Percentiles rank a stretch among this genome's conserved stretches.
These are phyloP conservation scores for Harpagifer antarcticus DNA, from an alignment of 2,797 vertebrate genomes.

Conservation along the genomic window DNA sequence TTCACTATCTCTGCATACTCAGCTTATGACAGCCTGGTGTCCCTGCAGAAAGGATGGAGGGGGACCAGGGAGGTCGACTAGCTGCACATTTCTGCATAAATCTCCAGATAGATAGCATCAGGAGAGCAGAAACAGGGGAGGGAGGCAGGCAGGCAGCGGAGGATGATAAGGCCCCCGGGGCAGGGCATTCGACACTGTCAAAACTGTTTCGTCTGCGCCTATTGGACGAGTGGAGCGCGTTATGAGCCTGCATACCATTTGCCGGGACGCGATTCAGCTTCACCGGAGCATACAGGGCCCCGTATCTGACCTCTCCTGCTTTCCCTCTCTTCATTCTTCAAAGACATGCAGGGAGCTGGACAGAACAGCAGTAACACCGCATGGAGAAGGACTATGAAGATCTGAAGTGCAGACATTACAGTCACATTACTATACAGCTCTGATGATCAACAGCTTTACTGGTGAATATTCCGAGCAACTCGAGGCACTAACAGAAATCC, in stretches of 20 bases:
- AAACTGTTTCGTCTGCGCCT: slow-evolving; percentile 79
- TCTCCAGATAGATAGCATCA: slow-evolving; percentile 82
- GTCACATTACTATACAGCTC: slow-evolving; percentile 17
- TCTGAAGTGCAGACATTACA: slow-evolving; percentile 32
- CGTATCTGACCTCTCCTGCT: slow-evolving; percentile 70
- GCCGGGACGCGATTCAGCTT: slow-evolving; percentile 74
- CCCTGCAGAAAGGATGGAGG: slow-evolving; percentile 81
- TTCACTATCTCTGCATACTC: slow-evolving; percentile 79
- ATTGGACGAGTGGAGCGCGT: slow-evolving; percentile 80
- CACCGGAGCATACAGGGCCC: slow-evolving; percentile 76
- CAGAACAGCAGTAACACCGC: slow-evolving; percentile 49
- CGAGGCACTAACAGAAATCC: slow-evolving; percentile 4
- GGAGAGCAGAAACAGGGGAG: slow-evolving; percentile 74
- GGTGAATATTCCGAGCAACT: slow-evolving; percentile 16
- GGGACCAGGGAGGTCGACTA: slow-evolving; percentile 77
- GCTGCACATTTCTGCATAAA: slow-evolving; percentile 83
- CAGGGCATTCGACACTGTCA: slow-evolving; percentile 82
- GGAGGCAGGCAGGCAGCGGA: slow-evolving; percentile 73
- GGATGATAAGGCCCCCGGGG: slow-evolving; percentile 81
- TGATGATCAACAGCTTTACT: slow-evolving; percentile 20
- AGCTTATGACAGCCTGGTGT: slow-evolving; percentile 80
- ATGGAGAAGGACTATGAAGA: slow-evolving; percentile 28
- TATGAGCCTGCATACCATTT: slow-evolving; percentile 82
- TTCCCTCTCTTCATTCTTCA: slow-evolving; percentile 54
- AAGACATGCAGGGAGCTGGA: slow-evolving; percentile 65